Evolutionary conservation across 2,797 vertebrate genomes (phyloP), one percentile per base, ranked within the genome.

Genomic region (Paratrypauchen microcephalus): DNA sequence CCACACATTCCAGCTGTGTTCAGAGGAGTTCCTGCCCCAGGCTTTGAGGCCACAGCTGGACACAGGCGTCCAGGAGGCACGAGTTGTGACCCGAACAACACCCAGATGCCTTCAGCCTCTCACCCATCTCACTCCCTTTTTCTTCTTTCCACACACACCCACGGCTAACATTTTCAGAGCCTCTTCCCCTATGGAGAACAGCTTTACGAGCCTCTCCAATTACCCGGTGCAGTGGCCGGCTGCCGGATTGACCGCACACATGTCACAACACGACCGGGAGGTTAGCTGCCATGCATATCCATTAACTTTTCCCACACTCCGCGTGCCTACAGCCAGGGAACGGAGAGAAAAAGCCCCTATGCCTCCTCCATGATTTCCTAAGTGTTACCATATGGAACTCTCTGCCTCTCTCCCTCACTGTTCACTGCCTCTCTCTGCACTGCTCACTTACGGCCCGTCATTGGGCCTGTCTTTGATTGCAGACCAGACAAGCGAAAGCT

Each of bases 301-400:
- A 94, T 95, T 95, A 95, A 95, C 94, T 95, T 96, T 97, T 96
- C 95, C 95, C 96, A 97, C 95, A 96, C 94, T 95, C 94, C 88
- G 75, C 57, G 81, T 93, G 89, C 89, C 76, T 90, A 88, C 89
- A 87, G 89, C 87, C 89, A 88, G 84, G 69, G 23, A 86, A 83
- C 73, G 78, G 69, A 78, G 81, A 83, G 79, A 66, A 73, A 87
- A 84, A 87, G 75, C 80, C 92, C 91, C 94, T 90, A 88, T 83
- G 92, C 95, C 95, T 96, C 95, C 94, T 95, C 92, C 89, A 92
- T 85, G 91, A 93, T 92, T 92, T 88, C 65, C 91, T 96, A 96
- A 97, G 93, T 96, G 95, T 94, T 95, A 95, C 95, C 96, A 97
- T 95, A 96, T 97, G 96, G 92, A 88, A 82, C 15, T 36, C 72